Percentiles rank a stretch among this genome's conserved stretches.
Evolutionary conservation across 1,140 invertebrate species (phyloP).

Genomic region (Procambarus clarkii): DNA sequence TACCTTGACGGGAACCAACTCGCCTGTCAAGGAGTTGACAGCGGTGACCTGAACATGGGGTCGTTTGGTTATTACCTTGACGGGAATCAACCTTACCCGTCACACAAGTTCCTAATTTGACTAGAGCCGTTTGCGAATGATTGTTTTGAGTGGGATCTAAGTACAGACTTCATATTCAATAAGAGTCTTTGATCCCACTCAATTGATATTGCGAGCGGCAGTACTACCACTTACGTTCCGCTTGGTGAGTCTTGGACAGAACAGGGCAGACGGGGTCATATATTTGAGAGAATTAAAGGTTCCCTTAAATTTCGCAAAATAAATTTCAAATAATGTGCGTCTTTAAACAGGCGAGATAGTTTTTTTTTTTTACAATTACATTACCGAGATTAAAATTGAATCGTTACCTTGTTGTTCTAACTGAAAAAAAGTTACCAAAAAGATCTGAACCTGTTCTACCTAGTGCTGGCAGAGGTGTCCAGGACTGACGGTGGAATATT

Average conservation of each 20-base stretch:
- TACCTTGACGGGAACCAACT: too few relatives aligned
- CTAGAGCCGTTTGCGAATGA: slow-evolving; percentile 41
- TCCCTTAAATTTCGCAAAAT: too few relatives aligned
- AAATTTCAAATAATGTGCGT: too few relatives aligned
- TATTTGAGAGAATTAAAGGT: too few relatives aligned
- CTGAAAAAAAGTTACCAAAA: neutral
- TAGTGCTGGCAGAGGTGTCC: slow-evolving; percentile 12
- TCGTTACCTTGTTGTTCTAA: neutral
- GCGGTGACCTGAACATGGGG: neutral
- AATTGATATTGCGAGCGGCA: slow-evolving; percentile 19
- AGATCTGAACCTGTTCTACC: too few relatives aligned
- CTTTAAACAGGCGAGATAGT: too few relatives aligned
- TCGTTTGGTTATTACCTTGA: slow-evolving; percentile 42
- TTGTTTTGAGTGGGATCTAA: neutral
- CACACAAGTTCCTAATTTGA: slow-evolving; percentile 67
- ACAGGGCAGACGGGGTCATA: neutral
- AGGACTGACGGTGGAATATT: slow-evolving; percentile 41
- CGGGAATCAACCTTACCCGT: slow-evolving; percentile 47
- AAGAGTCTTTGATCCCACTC: slow-evolving; percentile 2
- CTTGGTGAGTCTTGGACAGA: slow-evolving; percentile 29
- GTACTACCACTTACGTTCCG: slow-evolving; percentile 34
- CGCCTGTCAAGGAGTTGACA: too few relatives aligned
- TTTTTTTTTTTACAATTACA: too few relatives aligned
- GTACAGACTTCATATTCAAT: neutral
- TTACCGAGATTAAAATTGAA: neutral